Conservation (phyloP, 2,888 invertebrate genomes). For the Silvanus unidentatus region DNA sequence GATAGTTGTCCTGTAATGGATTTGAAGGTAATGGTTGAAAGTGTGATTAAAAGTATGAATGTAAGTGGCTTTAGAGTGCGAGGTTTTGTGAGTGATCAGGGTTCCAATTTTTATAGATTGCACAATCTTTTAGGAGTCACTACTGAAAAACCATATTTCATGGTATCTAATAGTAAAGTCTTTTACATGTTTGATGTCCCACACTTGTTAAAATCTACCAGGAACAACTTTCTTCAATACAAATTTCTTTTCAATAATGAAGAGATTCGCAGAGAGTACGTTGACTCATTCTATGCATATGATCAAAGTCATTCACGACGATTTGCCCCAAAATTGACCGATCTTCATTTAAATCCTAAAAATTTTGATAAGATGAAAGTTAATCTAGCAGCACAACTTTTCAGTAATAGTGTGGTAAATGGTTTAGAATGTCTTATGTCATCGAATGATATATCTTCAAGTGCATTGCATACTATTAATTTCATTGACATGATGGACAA, state of each 20-base stretch:
- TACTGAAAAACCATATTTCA: not conserved
- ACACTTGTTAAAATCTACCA: not conserved
- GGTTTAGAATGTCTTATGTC: constrained; percentile 13
- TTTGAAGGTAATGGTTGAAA: not conserved
- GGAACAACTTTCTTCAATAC: not conserved
- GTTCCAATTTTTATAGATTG: not conserved
- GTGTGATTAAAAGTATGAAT: not conserved
- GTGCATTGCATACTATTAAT: too few relatives aligned
- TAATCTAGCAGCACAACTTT: constrained; percentile 18
- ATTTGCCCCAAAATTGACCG: too few relatives aligned
- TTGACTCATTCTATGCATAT: too few relatives aligned
- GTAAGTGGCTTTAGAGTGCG: not conserved
- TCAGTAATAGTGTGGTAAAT: constrained; percentile 19
- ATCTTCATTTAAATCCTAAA: too few relatives aligned
- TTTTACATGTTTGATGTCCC: too few relatives aligned
- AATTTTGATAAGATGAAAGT: too few relatives aligned
- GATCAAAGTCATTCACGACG: too few relatives aligned
- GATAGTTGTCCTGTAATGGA: not conserved
- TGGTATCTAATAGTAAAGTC: not conserved
- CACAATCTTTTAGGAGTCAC: not conserved
- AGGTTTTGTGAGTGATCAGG: not conserved
- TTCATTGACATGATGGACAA: too few relatives aligned
- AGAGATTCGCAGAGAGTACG: too few relatives aligned
- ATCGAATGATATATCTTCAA: constrained; percentile 12
- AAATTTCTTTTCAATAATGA: too few relatives aligned